These are phyloP conservation scores for Ellobium chinense DNA, from an alignment of 2,888 invertebrate species.

Conservation along the genomic window DNA sequence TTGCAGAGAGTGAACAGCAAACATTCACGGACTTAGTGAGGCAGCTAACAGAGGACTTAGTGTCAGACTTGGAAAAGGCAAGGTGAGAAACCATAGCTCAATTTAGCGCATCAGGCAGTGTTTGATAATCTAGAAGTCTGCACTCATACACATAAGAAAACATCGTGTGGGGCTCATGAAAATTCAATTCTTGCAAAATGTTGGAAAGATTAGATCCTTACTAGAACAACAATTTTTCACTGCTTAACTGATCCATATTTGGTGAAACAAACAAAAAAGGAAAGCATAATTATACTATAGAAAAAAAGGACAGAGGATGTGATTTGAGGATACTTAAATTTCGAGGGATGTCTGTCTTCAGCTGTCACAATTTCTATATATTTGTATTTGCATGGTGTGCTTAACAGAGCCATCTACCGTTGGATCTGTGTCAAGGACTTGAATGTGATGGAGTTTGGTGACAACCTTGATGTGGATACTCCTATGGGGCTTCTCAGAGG, in stretches of 20 bases:
- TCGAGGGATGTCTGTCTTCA: no score
- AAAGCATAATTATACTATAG: not conserved
- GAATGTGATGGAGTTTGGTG: slow-evolving; percentile 81
- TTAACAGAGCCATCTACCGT: slow-evolving; percentile 78
- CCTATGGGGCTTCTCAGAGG: slow-evolving; percentile 78
- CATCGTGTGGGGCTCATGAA: no score
- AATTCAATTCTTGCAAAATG: no score
- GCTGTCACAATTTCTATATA: no score
- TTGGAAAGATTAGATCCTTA: no score
- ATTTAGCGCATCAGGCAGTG: no score
- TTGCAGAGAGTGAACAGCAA: slow-evolving; percentile 77
- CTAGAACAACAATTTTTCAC: no score
- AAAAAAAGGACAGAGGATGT: not conserved
- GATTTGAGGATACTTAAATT: not conserved
- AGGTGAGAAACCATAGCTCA: slow-evolving; percentile 61
- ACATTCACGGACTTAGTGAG: slow-evolving; percentile 78
- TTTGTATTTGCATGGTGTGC: no score
- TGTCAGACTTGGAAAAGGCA: slow-evolving; percentile 77
- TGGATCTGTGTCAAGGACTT: slow-evolving; percentile 80
- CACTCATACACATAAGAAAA: no score
- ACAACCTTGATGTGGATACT: slow-evolving; percentile 81
- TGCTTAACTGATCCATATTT: no score
- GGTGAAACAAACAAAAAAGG: not conserved
- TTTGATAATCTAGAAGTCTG: no score
- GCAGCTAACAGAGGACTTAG: slow-evolving; percentile 74